Evolutionary conservation across 2,113 vertebrate genomes (phyloP).

Genomic region (Lampris incognitus): DNA sequence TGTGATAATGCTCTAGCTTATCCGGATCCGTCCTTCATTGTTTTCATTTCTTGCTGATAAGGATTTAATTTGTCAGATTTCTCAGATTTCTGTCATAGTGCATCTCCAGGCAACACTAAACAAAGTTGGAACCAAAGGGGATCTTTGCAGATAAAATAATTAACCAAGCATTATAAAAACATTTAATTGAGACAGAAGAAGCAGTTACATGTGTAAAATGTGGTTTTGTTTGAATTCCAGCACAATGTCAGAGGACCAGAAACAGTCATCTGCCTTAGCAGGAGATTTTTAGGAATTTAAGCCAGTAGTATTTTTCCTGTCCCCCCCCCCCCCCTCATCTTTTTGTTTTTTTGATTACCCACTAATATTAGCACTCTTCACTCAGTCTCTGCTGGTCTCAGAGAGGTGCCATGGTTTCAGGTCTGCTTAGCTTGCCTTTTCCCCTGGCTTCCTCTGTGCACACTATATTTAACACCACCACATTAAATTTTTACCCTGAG

Average conservation of each 20-base stretch:
- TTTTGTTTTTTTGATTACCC: neutral
- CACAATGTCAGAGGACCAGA: neutral
- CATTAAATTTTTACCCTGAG: constrained; percentile 68
- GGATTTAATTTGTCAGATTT: constrained; percentile 37
- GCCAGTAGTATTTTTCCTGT: neutral
- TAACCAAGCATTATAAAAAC: neutral
- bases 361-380: neutral
- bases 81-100: constrained; percentile 20
- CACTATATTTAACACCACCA: constrained; percentile 65
- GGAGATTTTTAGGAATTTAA: neutral
- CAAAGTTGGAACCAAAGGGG: constrained; percentile 2
- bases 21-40: constrained; percentile 54
- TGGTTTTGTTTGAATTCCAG: constrained; percentile 9
- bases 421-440: constrained; percentile 32
- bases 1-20: constrained; percentile 56
- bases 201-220: neutral
- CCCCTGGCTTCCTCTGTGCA: constrained; percentile 36
- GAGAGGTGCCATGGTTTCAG: constrained; percentile 8
- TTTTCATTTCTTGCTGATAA: constrained; percentile 52
- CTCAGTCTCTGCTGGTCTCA: neutral
- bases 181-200: neutral
- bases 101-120: constrained; percentile 25
- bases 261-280: neutral
- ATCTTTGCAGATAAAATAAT: neutral
- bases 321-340: too few relatives aligned